Conservation (phyloP, 2,113 vertebrate species). For the Australoheros scitulus region DNA sequence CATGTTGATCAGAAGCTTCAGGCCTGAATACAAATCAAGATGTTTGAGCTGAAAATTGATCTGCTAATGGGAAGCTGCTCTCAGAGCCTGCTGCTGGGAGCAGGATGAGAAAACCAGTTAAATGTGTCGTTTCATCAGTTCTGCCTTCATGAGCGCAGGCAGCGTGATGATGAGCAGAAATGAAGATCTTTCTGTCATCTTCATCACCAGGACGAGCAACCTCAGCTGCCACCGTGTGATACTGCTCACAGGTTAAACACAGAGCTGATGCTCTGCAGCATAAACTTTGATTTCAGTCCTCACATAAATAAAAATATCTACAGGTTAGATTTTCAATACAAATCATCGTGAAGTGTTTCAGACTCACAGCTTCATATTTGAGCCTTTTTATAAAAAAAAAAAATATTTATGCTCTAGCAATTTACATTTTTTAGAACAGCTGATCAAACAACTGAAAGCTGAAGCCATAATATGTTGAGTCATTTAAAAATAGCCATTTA, state of each 20-base stretch:
- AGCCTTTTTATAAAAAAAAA: not conserved
- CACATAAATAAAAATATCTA: not conserved
- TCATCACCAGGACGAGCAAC: not conserved
- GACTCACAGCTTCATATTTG: not conserved
- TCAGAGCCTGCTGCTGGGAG: not conserved
- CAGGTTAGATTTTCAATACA: rapidly evolving
- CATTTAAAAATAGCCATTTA: not conserved
- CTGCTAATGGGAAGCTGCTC: not conserved
- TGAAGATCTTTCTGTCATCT: not conserved
- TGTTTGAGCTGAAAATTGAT: not conserved
- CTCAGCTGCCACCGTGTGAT: not conserved
- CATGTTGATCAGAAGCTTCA: not conserved
- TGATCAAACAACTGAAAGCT: not conserved
- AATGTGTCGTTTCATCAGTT: not conserved
- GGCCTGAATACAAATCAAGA: not conserved
- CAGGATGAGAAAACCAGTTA: rapidly evolving
- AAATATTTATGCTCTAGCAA: too few relatives aligned
- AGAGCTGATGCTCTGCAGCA: not conserved
- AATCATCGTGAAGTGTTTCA: not conserved
- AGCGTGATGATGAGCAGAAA: not conserved
- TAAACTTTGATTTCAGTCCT: not conserved
- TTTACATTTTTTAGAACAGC: not conserved
- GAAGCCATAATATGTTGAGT: not conserved
- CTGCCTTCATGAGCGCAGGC: not conserved
- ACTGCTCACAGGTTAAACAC: too few relatives aligned